These are phyloP conservation scores for Pogoniulus pusillus DNA, from an alignment of 2,797 vertebrate species.

Conservation along the genomic window DNA sequence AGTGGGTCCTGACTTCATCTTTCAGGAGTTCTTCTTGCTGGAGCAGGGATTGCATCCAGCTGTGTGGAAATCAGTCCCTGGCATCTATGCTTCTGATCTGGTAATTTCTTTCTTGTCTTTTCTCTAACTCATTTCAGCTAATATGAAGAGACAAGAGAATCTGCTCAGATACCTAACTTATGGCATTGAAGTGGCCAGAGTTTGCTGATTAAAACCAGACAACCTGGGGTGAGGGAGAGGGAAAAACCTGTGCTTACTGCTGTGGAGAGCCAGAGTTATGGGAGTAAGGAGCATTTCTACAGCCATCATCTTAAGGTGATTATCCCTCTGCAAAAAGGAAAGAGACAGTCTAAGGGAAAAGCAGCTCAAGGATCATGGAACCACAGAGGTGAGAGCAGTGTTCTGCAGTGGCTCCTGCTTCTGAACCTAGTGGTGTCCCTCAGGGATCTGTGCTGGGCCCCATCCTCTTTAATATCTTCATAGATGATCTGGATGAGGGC, in stretches of 20 bases:
- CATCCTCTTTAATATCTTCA: too few species aligned
- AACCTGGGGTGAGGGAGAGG: background rate
- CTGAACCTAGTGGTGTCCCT: too few species aligned
- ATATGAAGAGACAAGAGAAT: background rate
- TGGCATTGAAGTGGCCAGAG: background rate
- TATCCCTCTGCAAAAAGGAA: background rate
- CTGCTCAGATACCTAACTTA: background rate
- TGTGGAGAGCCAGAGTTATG: background rate
- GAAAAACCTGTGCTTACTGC: background rate
- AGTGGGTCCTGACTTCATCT: background rate
- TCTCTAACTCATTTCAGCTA: background rate
- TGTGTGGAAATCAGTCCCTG: background rate
- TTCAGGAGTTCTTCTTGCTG: background rate
- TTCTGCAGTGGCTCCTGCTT: too few species aligned
- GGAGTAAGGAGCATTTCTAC: background rate
- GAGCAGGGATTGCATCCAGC: background rate
- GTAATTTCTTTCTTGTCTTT: background rate
- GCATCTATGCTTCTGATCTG: background rate
- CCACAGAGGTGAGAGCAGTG: background rate
- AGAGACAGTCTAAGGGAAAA: background rate
- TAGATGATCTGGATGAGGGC: too few species aligned
- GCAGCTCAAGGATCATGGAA: background rate
- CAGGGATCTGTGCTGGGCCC: too few species aligned
- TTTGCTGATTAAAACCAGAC: constrained; percentile 1
- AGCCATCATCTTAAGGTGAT: too few species aligned